phyloP scores from a whole-genome alignment of 2,888 invertebrate genomes.

The Graphium colonna region DNA sequence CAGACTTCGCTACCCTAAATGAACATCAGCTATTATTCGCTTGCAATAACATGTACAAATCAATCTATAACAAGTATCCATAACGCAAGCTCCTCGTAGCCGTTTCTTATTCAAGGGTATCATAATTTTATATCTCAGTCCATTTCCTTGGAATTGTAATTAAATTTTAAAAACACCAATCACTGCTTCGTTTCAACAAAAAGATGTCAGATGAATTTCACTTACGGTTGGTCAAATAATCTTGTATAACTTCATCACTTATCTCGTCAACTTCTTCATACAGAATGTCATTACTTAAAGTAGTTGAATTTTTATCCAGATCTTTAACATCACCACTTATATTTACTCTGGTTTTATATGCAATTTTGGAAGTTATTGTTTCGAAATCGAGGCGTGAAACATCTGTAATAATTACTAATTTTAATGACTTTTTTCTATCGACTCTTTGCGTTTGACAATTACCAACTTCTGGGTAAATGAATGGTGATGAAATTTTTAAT shows the following conservation, averaged over 20 bases:
- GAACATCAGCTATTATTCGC: too few species aligned
- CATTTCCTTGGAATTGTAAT: too few species aligned
- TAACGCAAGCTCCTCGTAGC: too few species aligned
- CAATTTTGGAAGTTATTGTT: background rate
- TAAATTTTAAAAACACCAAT: too few species aligned
- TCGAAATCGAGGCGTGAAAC: background rate
- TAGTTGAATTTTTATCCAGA: background rate
- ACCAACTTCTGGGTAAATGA: constrained; percentile 5
- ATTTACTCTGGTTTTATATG: background rate
- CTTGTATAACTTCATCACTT: constrained; percentile 38
- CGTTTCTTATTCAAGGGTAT: too few species aligned
- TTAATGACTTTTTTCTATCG: background rate
- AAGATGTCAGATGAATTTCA: constrained; percentile 25
- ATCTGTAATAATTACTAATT: background rate
- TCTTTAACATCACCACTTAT: background rate
- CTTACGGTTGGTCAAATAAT: constrained; percentile 64
- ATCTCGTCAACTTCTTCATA: constrained; percentile 15
- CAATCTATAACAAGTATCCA: too few species aligned
- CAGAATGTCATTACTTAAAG: background rate
- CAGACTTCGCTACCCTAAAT: too few species aligned
- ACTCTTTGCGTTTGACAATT: background rate
- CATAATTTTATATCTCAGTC: too few species aligned
- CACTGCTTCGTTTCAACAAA: too few species aligned
- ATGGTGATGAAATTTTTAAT: background rate
- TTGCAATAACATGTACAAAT: too few species aligned